phyloP scores from a whole-genome alignment of 64 coral and sea anemone genomes.

The Stichodactyla helianthus region DNA sequence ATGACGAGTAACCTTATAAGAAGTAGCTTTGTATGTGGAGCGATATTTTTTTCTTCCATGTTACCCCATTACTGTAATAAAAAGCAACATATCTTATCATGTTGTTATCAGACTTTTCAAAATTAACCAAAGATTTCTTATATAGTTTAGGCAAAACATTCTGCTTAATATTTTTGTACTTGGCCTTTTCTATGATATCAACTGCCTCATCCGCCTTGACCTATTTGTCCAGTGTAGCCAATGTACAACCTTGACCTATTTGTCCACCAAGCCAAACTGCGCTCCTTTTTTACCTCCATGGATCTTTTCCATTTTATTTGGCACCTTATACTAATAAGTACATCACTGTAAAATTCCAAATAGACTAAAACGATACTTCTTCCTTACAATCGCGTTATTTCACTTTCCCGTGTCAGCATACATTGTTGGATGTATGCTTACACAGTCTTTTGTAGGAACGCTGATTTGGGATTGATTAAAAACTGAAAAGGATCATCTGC shows the following conservation, averaged over 20 bases:
- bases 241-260: too few species aligned
- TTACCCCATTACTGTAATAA: conserved; percentile 60
- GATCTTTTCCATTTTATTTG: too few species aligned
- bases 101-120: conserved; percentile 45
- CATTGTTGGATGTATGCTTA: too few species aligned
- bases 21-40: conserved; percentile 30
- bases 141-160: conserved; percentile 48
- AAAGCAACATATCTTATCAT: conserved; percentile 50
- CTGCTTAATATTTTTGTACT: too few species aligned
- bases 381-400: too few species aligned
- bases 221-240: conserved; percentile 8
- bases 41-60: conserved; percentile 54
- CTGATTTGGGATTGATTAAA: too few species aligned
- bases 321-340: too few species aligned
- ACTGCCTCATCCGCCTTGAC: conserved; percentile 9
- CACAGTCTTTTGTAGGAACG: too few species aligned
- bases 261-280: conserved; percentile 5
- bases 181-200: not conserved
- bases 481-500: too few species aligned
- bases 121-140: not conserved
- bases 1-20: conserved; percentile 25
- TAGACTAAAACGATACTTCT: too few species aligned
- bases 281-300: conserved; percentile 17
- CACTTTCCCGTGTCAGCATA: too few species aligned
- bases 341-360: too few species aligned